phyloP scores from a whole-genome alignment of 2,113 vertebrate genomes.

The Equus quagga region DNA sequence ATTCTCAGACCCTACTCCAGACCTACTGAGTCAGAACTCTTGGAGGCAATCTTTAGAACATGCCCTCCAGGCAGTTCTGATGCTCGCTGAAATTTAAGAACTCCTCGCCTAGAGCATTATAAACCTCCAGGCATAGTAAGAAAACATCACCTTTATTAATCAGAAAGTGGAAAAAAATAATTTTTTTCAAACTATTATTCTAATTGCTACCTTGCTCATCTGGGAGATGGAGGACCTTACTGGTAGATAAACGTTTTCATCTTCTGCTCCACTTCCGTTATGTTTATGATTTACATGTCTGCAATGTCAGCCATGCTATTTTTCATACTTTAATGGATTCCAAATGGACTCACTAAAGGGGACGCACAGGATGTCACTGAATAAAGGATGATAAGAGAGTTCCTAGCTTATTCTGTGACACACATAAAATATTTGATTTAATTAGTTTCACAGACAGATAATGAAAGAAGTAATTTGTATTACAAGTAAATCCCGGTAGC shows the following conservation, averaged over 20 bases:
- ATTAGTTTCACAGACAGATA: background rate
- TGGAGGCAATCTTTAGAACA: background rate
- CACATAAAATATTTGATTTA: background rate
- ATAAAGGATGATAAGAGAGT: background rate
- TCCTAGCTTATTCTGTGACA: background rate
- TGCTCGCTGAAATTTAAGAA: background rate
- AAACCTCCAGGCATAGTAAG: background rate
- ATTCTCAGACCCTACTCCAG: background rate
- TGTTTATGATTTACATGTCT: background rate
- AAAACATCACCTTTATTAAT: background rate
- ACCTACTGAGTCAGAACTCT: background rate
- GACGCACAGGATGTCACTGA: background rate
- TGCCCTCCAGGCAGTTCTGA: background rate
- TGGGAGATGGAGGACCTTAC: background rate
- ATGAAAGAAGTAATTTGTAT: background rate
- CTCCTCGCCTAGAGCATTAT: background rate
- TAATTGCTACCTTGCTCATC: background rate
- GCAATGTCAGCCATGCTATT: background rate
- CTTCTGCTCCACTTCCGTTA: background rate
- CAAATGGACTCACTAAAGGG: background rate
- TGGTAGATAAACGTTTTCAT: background rate
- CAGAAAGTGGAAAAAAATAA: background rate
- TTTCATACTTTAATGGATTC: background rate
- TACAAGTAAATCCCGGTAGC: background rate
- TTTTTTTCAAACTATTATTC: background rate